Base-by-base conservation (phyloP, 2,797 vertebrate species). In the Neosilurus hyrtlii region DNA sequence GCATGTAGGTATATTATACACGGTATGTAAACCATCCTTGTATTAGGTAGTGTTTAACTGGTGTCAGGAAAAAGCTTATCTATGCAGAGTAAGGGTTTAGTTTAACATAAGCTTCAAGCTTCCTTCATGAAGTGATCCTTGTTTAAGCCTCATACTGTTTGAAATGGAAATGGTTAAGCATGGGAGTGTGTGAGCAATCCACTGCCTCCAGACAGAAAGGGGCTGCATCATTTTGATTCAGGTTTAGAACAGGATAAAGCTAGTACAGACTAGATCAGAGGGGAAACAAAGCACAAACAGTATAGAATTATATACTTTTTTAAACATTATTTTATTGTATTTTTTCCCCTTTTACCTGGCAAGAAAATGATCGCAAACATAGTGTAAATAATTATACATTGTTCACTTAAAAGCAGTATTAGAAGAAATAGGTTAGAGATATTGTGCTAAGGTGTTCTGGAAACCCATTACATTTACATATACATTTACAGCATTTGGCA, bases 81-180 rank as follows among this genome's bases (percentile, higher is more conserved):
- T 49, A 79, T 79, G 66, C 56, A 4, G 37, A 76, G 18, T 72
- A 61, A 66, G 30, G 26, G 77, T 81, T 84, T 85, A 70, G 86
- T 83, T 89, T 87, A 84, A 89, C 63, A 87, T 82, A 84, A 86
- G 81, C 86, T 86, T 76, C 74, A 65, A 70, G 1, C 70, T 86
- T 86, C 79, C 78, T 87, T 81, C 66, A 83, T 79, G 49, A 88
- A 87, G 68, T 83, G 72, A 75, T 67, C 76, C 82, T 86, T 84
- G 82, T 87, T 85, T 87, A 85, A 85, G 80, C 62, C 85, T 85
- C 82, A 82, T 37, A 82, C 71, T 83, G 82, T 85, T 86, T 76
- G 83, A 88, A 86, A 87, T 88, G 85, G 85, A 87, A 87, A 87
- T 63, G 72, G 71, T 85, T 83, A 79, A 81, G 79, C 80, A 85